Conservation (phyloP, 2,797 vertebrate genomes). For the Poecilia picta region DNA sequence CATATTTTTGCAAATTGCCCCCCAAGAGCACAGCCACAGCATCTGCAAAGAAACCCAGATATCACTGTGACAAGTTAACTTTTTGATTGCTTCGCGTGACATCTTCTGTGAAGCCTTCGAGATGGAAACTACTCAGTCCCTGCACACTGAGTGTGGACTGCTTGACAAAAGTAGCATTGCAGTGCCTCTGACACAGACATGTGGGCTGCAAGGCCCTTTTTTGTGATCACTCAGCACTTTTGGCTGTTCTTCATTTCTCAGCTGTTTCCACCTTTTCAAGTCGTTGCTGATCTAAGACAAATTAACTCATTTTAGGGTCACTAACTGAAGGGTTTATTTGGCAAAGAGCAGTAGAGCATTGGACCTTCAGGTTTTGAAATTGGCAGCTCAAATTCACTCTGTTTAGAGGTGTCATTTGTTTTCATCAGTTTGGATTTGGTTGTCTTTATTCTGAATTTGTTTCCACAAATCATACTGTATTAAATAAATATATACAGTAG, state of each 20-base stretch:
- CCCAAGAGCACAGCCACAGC: slow-evolving; percentile 27
- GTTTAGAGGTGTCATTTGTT: slow-evolving; percentile 57
- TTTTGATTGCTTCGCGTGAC: slow-evolving; percentile 56
- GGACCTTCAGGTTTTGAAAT: slow-evolving; percentile 41
- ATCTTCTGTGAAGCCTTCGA: slow-evolving; percentile 46
- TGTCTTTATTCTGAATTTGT: slow-evolving; percentile 24
- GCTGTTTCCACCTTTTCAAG: slow-evolving; percentile 58
- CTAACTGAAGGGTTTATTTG: slow-evolving; percentile 63
- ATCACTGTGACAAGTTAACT: slow-evolving; percentile 52
- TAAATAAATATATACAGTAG: background rate
- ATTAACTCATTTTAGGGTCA: slow-evolving; percentile 48
- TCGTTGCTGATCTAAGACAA: slow-evolving; percentile 66
- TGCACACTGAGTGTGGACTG: slow-evolving; percentile 35
- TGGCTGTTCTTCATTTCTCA: slow-evolving; percentile 64
- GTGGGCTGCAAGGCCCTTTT: slow-evolving; percentile 58
- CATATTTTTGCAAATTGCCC: slow-evolving; percentile 44
- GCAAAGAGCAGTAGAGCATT: slow-evolving; percentile 46
- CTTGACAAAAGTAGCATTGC: slow-evolving; percentile 67
- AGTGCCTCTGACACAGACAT: slow-evolving; percentile 64
- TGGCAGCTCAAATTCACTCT: slow-evolving; percentile 56
- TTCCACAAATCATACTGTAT: slow-evolving; percentile 6
- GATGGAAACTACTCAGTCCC: slow-evolving; percentile 51
- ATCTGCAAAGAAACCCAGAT: slow-evolving; percentile 37
- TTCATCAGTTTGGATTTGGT: slow-evolving; percentile 29
- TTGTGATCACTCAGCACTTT: slow-evolving; percentile 75